phyloP scores from a whole-genome alignment of 2,113 vertebrate genomes.

The Benitochromis conjunctus region DNA sequence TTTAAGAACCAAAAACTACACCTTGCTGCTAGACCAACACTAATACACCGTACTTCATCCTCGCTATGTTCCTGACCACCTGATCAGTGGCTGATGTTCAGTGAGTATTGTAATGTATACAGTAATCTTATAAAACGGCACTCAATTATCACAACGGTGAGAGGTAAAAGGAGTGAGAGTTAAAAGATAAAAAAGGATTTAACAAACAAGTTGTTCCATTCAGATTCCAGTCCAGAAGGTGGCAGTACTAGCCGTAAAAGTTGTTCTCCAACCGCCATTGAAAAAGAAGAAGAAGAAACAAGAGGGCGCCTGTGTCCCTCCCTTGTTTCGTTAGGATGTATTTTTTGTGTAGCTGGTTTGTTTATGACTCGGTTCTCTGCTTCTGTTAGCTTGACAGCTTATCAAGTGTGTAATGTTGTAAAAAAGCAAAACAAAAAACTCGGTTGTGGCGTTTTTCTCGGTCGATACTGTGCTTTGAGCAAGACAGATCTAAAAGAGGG shows the following conservation, averaged over 20 bases:
- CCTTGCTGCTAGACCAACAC: neutral
- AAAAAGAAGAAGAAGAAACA: neutral
- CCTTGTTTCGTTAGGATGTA: conserved; percentile 31
- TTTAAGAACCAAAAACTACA: neutral
- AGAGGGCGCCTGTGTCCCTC: conserved; percentile 18
- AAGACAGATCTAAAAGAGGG: neutral
- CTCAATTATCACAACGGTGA: neutral
- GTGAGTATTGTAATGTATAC: neutral
- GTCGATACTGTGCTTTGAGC: neutral
- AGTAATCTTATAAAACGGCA: neutral
- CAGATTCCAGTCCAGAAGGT: neutral
- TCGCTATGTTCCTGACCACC: neutral
- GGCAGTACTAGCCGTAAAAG: neutral
- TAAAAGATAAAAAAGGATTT: neutral
- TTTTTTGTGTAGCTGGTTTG: conserved; percentile 23
- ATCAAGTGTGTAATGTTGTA: neutral
- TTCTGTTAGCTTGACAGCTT: conserved; percentile 3
- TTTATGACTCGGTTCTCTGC: conserved; percentile 26
- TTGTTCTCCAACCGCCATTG: neutral
- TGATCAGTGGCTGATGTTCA: neutral
- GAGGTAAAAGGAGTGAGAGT: conserved; percentile 25
- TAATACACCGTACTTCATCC: neutral
- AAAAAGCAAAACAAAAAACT: neutral
- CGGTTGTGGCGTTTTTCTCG: neutral
- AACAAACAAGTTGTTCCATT: neutral